These are phyloP conservation scores for Caenorhabditis sinica DNA, from an alignment of 2,888 invertebrate species.

Conservation along the genomic window DNA sequence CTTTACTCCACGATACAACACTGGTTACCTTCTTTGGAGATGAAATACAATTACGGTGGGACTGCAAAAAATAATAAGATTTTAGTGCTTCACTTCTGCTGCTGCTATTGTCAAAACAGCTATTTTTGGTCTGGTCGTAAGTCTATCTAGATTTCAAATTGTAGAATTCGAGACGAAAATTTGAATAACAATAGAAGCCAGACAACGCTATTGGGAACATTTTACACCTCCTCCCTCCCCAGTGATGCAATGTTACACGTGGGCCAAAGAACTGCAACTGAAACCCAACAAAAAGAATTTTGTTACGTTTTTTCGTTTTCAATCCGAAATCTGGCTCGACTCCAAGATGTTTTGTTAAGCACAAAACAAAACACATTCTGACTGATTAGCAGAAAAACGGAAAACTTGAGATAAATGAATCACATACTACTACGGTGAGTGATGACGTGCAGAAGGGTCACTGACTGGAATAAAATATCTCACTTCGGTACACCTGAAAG, in stretches of 20 bases:
- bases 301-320: neutral
- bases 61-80: slow-evolving; percentile 18
- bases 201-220: neutral
- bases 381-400: slow-evolving; percentile 9
- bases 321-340: neutral
- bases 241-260: slow-evolving; percentile 30
- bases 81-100: slow-evolving; percentile 11
- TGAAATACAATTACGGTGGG: neutral
- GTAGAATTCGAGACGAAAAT: neutral
- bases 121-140: slow-evolving; percentile 11
- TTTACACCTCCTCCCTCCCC: slow-evolving; percentile 6
- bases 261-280: slow-evolving; percentile 23
- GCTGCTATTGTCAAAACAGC: neutral
- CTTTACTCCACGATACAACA: neutral
- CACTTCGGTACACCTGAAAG: slow-evolving; percentile 53
- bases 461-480: slow-evolving; percentile 16
- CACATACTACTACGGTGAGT: slow-evolving; percentile 25
- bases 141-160: slow-evolving; percentile 10
- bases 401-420: slow-evolving; percentile 21
- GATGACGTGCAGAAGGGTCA: slow-evolving; percentile 39
- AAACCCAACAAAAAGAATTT: slow-evolving; percentile 5
- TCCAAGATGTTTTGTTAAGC: neutral
- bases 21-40: neutral
- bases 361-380: slow-evolving; percentile 27
- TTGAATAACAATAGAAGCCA: slow-evolving; percentile 44